Evolutionary conservation across 2,113 vertebrate genomes (phyloP), one percentile per base, ranked within the genome.

Genomic region (Malaclemys terrapin): DNA sequence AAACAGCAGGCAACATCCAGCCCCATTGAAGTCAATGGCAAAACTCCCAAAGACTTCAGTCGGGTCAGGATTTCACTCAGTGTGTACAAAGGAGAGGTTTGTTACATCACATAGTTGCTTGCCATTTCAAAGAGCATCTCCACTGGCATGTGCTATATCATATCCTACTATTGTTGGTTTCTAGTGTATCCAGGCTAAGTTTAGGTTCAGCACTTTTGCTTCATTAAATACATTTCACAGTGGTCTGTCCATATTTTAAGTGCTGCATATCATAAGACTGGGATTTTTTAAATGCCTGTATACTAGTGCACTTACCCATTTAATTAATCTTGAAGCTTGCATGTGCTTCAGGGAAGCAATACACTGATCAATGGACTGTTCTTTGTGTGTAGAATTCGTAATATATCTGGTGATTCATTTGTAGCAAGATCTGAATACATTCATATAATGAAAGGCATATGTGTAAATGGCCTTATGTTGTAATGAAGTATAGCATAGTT

Each of bases 271-370:
- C 22, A 11, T n/a, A 47, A 86, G 4, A 0, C 0, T 76, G 93
- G 86, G 2, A 16, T 69, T 91, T 94, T 75, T 89, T 53, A 85
- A 5, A 2, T 56, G 45, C 35, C 57, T 81, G 1, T 62, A 0
- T 72, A 13, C 3, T 56, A 62, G 27, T 81, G 50, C 72, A 53
- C 9, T 25, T 94, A 57, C 4, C 14, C 45, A 53, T 72, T 88
- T 59, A 92, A 85, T 93, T 92, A 72, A 47, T 24, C 47, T 91
- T 89, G 82, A 85, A 92, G 85, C 31, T 65, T 17, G 31, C 22
- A 83, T 5, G 1, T 83, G 5, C 89, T 17, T 95, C 50, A 79
- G 65, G 88, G 57, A 80, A 89, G 87, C 24, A 47, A 80, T 81
- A 57, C 85, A 79, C 3, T 49, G 45, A 82, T 90, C 24, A 52